Conservation (phyloP, 2,797 vertebrate genomes). For the Microctenopoma steveboyesi region DNA sequence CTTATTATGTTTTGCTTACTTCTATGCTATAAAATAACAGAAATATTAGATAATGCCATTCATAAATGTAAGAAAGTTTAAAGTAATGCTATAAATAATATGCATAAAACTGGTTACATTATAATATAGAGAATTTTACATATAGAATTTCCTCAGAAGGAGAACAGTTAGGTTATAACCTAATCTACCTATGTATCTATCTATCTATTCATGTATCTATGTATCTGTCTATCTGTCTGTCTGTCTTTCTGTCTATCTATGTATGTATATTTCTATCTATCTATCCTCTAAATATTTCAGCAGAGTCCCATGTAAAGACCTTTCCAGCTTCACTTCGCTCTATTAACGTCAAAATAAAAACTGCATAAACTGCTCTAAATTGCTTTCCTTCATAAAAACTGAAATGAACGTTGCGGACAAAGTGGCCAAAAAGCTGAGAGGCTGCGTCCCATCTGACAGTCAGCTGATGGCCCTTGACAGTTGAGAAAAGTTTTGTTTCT, state of each 20-base stretch:
- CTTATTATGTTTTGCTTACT: not conserved
- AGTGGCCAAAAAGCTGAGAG: slow-evolving; percentile 70
- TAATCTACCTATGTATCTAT: not conserved
- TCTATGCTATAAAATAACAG: not conserved
- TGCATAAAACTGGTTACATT: no score
- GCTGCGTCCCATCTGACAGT: slow-evolving; percentile 89
- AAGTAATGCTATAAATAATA: no score
- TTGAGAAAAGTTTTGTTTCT: slow-evolving; percentile 92
- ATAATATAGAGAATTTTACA: not conserved
- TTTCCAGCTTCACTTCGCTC: not conserved
- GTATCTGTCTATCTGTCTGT: no score
- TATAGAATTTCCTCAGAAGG: not conserved
- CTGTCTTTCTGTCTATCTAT: slow-evolving; percentile 2
- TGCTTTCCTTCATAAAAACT: not conserved
- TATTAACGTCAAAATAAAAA: not conserved
- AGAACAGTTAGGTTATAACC: not conserved
- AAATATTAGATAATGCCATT: not conserved
- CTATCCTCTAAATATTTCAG: not conserved
- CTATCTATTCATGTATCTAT: not conserved
- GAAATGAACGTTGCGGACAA: not conserved
- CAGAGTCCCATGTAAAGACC: not conserved
- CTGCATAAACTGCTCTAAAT: not conserved
- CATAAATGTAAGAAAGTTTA: no score
- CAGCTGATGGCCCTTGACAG: slow-evolving; percentile 94
- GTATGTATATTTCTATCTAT: not conserved